Conservation (phyloP, 2,113 vertebrate genomes). For the Etheostoma spectabile region DNA sequence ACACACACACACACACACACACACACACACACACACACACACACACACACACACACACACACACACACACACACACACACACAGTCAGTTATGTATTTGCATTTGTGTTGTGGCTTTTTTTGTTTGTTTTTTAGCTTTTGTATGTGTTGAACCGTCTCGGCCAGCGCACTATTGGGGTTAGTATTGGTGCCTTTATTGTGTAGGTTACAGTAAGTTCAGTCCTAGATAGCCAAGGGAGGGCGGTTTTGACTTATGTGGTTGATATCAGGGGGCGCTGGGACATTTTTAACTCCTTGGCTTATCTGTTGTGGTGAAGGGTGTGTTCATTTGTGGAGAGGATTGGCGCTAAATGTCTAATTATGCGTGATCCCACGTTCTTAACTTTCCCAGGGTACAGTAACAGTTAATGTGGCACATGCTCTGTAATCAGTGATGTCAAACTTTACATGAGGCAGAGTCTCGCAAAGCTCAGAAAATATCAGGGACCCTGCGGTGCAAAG, state of each 20-base stretch:
- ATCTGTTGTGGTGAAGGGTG: conserved; percentile 80
- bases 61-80: no score
- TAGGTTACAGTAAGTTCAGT: conserved; percentile 59
- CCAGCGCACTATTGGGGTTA: neutral
- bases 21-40: no score
- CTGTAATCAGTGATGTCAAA: conserved; percentile 82
- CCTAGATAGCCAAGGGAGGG: conserved; percentile 50
- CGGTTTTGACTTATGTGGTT: conserved; percentile 50
- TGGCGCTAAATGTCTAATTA: conserved; percentile 82
- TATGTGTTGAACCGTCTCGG: no score
- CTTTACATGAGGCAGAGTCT: conserved; percentile 59
- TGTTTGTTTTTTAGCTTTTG: no score
- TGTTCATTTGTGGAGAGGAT: conserved; percentile 75
- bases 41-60: no score
- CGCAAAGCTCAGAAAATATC: conserved; percentile 35
- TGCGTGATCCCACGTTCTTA: conserved; percentile 59
- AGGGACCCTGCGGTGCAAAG: conserved; percentile 35
- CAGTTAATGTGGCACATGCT: conserved; percentile 64
- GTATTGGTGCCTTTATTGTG: conserved; percentile 48
- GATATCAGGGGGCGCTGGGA: conserved; percentile 50
- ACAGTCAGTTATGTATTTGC: no score
- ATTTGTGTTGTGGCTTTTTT: no score
- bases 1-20: no score
- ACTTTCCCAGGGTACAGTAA: conserved; percentile 79
- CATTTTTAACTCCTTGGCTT: conserved; percentile 72